phyloP scores from a whole-genome alignment of 2,113 vertebrate species.

The Aleadryas rufinucha region DNA sequence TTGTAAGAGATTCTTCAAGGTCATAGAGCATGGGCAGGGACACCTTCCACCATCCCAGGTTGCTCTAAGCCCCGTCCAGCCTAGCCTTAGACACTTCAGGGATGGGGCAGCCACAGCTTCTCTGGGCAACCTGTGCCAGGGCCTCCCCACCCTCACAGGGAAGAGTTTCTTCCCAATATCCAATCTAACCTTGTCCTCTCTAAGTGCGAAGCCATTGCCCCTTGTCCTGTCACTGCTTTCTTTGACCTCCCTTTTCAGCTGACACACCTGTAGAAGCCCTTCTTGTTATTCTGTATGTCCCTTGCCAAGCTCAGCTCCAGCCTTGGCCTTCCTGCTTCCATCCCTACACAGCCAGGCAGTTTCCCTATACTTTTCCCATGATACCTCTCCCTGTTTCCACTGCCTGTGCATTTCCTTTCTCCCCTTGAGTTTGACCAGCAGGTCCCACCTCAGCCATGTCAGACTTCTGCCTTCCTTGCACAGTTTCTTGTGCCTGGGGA shows the following conservation, averaged over 20 bases:
- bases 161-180: neutral
- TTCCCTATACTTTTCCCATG: neutral
- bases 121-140: neutral
- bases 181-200: neutral
- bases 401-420: neutral
- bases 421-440: neutral
- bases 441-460: neutral
- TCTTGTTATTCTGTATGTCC: neutral
- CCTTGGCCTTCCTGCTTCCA: neutral
- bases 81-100: neutral
- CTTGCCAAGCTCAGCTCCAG: neutral
- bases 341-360: fast-evolving
- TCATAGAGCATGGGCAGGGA: neutral
- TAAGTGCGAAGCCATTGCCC: neutral
- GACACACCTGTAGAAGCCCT: neutral
- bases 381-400: neutral
- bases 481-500: neutral
- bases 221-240: neutral
- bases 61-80: fast-evolving
- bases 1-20: neutral
- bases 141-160: neutral
- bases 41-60: neutral
- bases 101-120: neutral
- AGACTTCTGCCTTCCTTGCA: neutral
- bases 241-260: neutral